Evolutionary conservation across 2,888 invertebrate species (phyloP), one percentile per base, ranked within the genome.

Genomic region (Drosophila gaucha): DNA sequence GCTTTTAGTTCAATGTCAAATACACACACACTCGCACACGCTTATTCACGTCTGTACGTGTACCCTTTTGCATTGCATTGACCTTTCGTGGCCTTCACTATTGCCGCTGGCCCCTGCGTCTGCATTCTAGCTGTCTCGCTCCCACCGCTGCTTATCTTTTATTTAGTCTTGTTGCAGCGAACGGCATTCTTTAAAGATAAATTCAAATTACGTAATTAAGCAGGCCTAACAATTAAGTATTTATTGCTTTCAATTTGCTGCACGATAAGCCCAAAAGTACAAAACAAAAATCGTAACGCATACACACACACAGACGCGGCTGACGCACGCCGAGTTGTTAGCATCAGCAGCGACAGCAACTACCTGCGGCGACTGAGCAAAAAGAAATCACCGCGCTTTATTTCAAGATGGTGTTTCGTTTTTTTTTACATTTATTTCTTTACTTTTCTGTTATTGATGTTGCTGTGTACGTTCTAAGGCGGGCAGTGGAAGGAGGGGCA

Each of bases 191-290:
- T 49, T 33, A 49, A 55, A 80, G 80, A 74, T 72, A 77, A 69
- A 69, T 82, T 67, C 52, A 72, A 80, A 80, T 82, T 86, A 84
- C 70, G 74, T 77, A 84, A 82, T 84, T 80, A 77, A 71, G 67
- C 71, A 57, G 56, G 54, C 49, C 80, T 68, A 80, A 77, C 74
- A 86, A 86, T 82, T 86, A 77, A 86, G 63, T 80, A 82, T 86
- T 82, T 82, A 82, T 86, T 80, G 72, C 87, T 77, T 84, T 84
- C 78, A 77, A 80, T 71, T 82, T 83, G 67, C 80, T 68, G 74
- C 52, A 62, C 70, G 80, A 80, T 86, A 80, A 80, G 67, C 71
- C 54, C 51, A 30, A 55, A 41, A 59, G 55, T 54, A 60, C 50
- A 43, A 41, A 39, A 9, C 38, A 52, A 59, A 70, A 70, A 70